Base-by-base conservation (phyloP, 2,113 vertebrate genomes). In the Ceuthmochares aereus region DNA sequence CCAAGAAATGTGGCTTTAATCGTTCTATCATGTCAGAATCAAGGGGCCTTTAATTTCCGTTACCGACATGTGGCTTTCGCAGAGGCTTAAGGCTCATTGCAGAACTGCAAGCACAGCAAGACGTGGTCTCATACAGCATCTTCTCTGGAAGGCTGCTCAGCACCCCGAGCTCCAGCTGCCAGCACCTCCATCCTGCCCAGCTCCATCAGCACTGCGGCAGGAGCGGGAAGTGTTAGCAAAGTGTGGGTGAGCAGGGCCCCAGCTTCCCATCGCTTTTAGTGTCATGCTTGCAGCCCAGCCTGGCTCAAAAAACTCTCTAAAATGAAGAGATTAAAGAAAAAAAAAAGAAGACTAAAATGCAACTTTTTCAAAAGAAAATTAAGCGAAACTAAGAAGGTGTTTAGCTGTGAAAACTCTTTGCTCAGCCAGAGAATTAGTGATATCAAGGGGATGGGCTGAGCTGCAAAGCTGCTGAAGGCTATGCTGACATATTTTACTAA, bases 1-100 rank as follows among this genome's bases (percentile, higher is more conserved):
- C 96, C 95, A 96, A 94, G 95, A 92, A 96, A 94, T 94, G 95
- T 91, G 96, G 90, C 93, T 96, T 90, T 87, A 97, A 97, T 96
- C 77, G 89, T 89, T 96, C 90, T 96, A 88, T 94, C 89, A 88
- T 92, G 95, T 95, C 93, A 84, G 89, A 92, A 91, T 90, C 84
- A 92, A 93, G 93, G 78, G 92, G 94, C 94, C 87, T 97, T 97
- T 95, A 67, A 89, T 95, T 97, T 96, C 92, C 90, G 79, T 67
- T 96, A 77, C 95, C 27, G 9, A 87, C 93, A 89, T 67, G 59
- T 93, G 86, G 93, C 86, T 95, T 82, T 94, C 2, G 9, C 58
- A 47, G 82, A 14, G 43, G 72, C 86, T 92, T 91, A 92, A 12
- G 55, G 85, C 90, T 88, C 63, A 16, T 69, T 66, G 52, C 3